Conservation (phyloP, 2,113 vertebrate species). For the Meleagris gallopavo region DNA sequence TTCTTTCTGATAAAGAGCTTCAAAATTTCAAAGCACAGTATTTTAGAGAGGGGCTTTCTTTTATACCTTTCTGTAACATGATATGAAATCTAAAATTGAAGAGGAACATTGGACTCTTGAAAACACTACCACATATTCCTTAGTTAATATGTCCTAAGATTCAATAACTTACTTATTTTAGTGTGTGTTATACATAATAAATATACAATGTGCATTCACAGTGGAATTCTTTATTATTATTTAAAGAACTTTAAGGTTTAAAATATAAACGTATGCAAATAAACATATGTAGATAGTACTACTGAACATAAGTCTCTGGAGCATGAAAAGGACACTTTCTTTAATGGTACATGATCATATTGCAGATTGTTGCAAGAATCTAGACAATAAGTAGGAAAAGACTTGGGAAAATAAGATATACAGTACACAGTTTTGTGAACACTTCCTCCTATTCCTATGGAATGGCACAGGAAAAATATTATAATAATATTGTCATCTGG, state of each 20-base stretch:
- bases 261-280: not conserved
- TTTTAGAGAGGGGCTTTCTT: not conserved
- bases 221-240: not conserved
- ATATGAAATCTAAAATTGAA: not conserved
- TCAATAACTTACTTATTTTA: not conserved
- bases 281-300: not conserved
- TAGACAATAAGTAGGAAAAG: not conserved
- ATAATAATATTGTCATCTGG: not conserved
- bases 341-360: not conserved
- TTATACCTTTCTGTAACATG: fast-evolving
- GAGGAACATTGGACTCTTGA: not conserved
- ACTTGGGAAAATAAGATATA: not conserved
- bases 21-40: not conserved
- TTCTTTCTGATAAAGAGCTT: not conserved
- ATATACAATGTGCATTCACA: not conserved
- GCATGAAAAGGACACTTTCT: not conserved
- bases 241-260: not conserved
- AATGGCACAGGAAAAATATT: not conserved
- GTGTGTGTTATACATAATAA: not conserved
- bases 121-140: not conserved
- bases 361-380: not conserved
- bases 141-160: not conserved
- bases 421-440: not conserved
- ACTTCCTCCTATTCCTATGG: not conserved
- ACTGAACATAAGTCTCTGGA: not conserved